Conservation (phyloP, 2,888 invertebrate species). For the Colletes collaris region DNA sequence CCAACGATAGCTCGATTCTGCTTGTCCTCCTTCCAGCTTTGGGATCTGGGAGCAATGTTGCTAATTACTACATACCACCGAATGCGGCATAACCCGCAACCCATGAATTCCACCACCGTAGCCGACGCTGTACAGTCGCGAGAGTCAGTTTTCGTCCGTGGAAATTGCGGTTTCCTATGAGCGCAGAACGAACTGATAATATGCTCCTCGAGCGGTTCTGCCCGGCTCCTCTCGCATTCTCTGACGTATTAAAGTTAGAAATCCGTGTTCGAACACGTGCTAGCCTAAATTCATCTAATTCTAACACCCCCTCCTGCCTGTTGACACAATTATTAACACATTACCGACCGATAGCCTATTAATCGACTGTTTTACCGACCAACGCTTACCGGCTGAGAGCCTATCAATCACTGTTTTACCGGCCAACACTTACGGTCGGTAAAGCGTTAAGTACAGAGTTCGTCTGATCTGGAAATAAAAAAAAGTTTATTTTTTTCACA, state of each 20-base stretch:
- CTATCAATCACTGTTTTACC: too few species aligned
- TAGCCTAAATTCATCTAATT: constrained; percentile 12
- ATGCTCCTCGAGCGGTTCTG: constrained; percentile 31
- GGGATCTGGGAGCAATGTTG: constrained; percentile 76
- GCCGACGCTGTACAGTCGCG: constrained; percentile 58
- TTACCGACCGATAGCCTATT: too few species aligned
- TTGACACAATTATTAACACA: background rate
- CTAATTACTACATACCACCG: constrained; percentile 82
- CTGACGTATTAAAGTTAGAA: constrained; percentile 37
- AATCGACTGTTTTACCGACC: too few species aligned
- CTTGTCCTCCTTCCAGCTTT: constrained; percentile 60
- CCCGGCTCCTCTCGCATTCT: constrained; percentile 43
- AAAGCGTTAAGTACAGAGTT: too few species aligned
- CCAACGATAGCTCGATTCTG: constrained; percentile 39
- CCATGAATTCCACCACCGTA: constrained; percentile 77
- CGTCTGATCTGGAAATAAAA: too few species aligned
- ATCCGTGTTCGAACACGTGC: constrained; percentile 15
- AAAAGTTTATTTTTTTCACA: too few species aligned
- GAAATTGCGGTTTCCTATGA: constrained; percentile 68
- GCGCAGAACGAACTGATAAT: constrained; percentile 67
- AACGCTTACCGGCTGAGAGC: too few species aligned
- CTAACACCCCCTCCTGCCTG: background rate
- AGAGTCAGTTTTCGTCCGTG: constrained; percentile 68
- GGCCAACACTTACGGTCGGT: too few species aligned
- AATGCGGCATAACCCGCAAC: constrained; percentile 81